Conservation (phyloP, 2,797 vertebrate species). For the Taeniopygia guttata region DNA sequence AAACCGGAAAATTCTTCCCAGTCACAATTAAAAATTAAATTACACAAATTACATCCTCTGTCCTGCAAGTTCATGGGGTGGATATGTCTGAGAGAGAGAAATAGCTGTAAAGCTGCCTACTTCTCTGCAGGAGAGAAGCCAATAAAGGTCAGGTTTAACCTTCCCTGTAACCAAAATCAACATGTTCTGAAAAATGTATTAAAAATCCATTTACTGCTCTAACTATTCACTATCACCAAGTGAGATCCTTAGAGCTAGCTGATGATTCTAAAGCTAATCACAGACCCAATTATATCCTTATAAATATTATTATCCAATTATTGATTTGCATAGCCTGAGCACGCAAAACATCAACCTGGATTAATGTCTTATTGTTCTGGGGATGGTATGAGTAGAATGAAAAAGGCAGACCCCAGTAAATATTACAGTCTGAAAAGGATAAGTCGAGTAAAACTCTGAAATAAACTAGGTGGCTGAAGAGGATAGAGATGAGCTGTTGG, state of each 20-base stretch:
- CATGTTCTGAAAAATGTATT: neutral
- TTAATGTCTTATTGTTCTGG: neutral
- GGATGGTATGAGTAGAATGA: neutral
- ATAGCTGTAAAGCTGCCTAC: neutral
- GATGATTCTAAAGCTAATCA: neutral
- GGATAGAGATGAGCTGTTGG: neutral
- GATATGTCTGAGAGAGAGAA: neutral
- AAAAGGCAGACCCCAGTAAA: neutral
- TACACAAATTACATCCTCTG: neutral
- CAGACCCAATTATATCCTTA: neutral
- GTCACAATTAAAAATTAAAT: conserved; percentile 23
- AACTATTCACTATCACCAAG: neutral
- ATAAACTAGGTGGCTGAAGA: neutral
- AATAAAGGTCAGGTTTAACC: neutral
- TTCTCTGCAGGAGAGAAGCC: neutral
- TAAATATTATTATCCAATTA: conserved; percentile 36
- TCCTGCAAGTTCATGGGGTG: neutral
- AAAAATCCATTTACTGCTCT: neutral
- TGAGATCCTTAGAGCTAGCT: neutral
- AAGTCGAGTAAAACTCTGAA: neutral
- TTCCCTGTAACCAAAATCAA: neutral
- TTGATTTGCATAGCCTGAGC: conserved; percentile 15
- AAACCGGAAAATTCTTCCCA: neutral
- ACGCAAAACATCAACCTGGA: neutral
- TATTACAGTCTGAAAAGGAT: neutral